Evolutionary conservation across 2,888 invertebrate genomes (phyloP).

Genomic region (Dolichomitus sp.): DNA sequence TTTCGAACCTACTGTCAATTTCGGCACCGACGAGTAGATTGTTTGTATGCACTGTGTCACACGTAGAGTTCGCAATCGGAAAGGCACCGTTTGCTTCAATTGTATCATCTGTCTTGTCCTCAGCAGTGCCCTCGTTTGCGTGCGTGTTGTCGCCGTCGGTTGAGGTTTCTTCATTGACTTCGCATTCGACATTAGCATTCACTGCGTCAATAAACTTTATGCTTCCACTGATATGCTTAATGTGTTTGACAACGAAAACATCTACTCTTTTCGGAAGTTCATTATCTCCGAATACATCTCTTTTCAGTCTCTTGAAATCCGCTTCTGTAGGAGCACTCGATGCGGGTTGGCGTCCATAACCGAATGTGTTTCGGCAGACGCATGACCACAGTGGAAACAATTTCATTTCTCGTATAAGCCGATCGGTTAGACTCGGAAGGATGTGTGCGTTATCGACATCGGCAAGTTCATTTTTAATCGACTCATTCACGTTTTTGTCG

Average conservation of each 20-base stretch:
- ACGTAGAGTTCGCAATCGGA: too few species aligned
- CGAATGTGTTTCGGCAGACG: slow-evolving; percentile 39
- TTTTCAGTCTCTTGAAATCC: slow-evolving; percentile 57
- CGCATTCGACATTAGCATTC: too few species aligned
- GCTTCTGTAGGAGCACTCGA: slow-evolving; percentile 55
- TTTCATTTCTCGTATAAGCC: slow-evolving; percentile 32
- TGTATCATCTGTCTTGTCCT: too few species aligned
- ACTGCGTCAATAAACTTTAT: slow-evolving; percentile 1
- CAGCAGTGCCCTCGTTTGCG: too few species aligned
- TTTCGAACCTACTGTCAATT: too few species aligned
- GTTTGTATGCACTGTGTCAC: too few species aligned
- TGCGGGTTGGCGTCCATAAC: slow-evolving; percentile 52
- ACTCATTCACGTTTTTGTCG: neutral
- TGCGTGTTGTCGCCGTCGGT: too few species aligned
- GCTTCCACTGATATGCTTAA: neutral
- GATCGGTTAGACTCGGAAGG: slow-evolving; percentile 22
- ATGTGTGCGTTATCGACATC: slow-evolving; percentile 38
- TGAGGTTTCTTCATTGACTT: too few species aligned
- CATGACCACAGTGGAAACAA: slow-evolving; percentile 55
- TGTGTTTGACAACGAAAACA: slow-evolving; percentile 20
- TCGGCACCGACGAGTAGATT: too few species aligned
- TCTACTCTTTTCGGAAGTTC: slow-evolving; percentile 29
- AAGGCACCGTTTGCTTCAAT: too few species aligned
- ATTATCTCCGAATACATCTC: slow-evolving; percentile 24
- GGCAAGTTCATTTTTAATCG: neutral